Base-by-base conservation (phyloP, 2,888 invertebrate genomes). In the Tetheella fluctuosa region DNA sequence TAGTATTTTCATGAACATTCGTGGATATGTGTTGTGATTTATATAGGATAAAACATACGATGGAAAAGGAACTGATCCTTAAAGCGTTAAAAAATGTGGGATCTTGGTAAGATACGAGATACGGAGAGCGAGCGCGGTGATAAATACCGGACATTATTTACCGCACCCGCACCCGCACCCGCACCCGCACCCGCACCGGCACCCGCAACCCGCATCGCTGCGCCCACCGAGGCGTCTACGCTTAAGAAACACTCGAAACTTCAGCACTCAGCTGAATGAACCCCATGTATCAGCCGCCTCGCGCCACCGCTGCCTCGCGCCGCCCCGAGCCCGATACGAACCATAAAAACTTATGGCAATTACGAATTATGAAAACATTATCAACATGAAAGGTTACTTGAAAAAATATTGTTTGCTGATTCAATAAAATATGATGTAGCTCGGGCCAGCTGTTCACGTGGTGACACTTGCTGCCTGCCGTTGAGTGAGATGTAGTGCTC, bases 1-100 rank as follows among this genome's bases (percentile, higher is more conserved):
- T 28, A 7, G 28, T 28, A 28, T 28, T 28, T 28, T 28, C 5
- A 2, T 1, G 0, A 28, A 7, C 28, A 0, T 5, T 28, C 28
- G 28, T 28, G 28, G 28, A 10, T 39, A 39, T n/a, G 39, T 6
- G 39, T 15, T 15, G n/a, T 15, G 2, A 39, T 39, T 39, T 15
- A 39, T 42, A 1, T 13, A 20, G 15, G 25, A 23, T 53, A 53
- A 23, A 53, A 23, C 25, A 23, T 53, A 53, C 53, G 53, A 4
- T 53, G 12, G 15, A 53, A 53, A 53, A 53, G 52, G 23, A 23
- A 23, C 25, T 53, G 23, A 23, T 53, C 53, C 25, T 23, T 53
- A 53, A 53, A 53, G 42, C 42, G 42, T 42, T 17, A 42, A 42
- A 42, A 42, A 42, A 42, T 42, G 42, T 42, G 42, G 42, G 42